phyloP scores from a whole-genome alignment of 1,140 invertebrate genomes.

The Caenorhabditis brenneri region DNA sequence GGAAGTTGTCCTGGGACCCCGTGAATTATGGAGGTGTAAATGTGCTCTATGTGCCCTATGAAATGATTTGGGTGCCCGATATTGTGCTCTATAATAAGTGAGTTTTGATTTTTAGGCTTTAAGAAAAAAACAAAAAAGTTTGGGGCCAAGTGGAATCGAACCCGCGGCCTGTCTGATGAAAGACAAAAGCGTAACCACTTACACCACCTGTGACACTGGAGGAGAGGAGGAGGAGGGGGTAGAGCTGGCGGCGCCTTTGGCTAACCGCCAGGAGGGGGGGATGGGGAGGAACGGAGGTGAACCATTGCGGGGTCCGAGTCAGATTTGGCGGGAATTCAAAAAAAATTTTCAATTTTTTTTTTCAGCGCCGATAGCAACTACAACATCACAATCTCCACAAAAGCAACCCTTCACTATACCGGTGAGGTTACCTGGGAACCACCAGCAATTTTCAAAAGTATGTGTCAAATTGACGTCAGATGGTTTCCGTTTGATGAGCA shows the following conservation, averaged over 20 bases:
- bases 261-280: no score
- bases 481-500: constrained; percentile 87
- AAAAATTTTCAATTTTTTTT: no score
- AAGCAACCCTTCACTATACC: constrained; percentile 78
- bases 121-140: no score
- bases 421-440: constrained; percentile 94
- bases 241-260: no score
- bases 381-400: constrained; percentile 75
- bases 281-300: no score
- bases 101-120: constrained; percentile 15
- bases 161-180: no score
- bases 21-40: constrained; percentile 89
- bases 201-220: no score
- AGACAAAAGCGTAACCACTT: no score
- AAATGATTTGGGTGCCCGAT: constrained; percentile 91
- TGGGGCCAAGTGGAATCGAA: no score
- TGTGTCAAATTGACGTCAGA: constrained; percentile 88
- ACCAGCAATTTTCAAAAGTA: constrained; percentile 96
- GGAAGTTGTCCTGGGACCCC: constrained; percentile 95
- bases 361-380: constrained; percentile 75
- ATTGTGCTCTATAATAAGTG: constrained; percentile 65
- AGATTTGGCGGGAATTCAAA: no score
- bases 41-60: constrained; percentile 77
- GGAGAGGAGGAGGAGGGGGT: no score
- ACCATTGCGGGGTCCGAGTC: no score